Conservation (phyloP, 2,113 vertebrate species). For the Sebastes fasciatus region DNA sequence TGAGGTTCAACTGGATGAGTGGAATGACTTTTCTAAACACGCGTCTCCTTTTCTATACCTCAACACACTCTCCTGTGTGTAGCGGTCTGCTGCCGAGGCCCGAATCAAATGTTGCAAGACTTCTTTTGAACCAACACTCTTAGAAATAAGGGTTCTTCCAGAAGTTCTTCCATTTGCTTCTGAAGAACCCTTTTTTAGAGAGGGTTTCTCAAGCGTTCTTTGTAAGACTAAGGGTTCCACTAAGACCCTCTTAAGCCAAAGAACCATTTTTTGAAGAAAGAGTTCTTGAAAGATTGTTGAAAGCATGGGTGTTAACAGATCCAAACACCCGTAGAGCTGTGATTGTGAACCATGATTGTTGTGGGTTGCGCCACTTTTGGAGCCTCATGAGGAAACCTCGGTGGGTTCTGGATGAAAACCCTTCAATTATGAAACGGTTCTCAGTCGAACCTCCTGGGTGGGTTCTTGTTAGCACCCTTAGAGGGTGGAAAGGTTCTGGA, state of each 20-base stretch:
- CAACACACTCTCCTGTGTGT: neutral
- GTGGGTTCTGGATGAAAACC: neutral
- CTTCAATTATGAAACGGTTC: neutral
- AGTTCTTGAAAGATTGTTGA: neutral
- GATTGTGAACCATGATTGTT: neutral
- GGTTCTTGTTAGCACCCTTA: neutral
- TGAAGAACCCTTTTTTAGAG: neutral
- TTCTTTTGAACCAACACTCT: constrained; percentile 13
- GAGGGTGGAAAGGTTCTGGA: too few species aligned
- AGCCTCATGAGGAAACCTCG: neutral
- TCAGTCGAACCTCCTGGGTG: neutral
- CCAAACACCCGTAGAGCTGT: neutral
- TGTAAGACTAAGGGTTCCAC: neutral
- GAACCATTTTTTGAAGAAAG: neutral
- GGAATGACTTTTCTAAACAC: neutral
- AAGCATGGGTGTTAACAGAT: neutral
- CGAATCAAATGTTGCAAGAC: constrained; percentile 7
- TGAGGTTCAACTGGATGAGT: neutral
- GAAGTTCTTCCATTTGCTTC: neutral
- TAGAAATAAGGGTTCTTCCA: neutral
- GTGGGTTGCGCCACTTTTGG: neutral
- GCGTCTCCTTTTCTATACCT: neutral
- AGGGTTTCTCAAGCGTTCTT: too few species aligned
- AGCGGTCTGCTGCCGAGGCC: neutral
- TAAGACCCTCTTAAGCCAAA: neutral